Conservation (phyloP, 2,113 vertebrate genomes). For the Gallinago paraguaiae region DNA sequence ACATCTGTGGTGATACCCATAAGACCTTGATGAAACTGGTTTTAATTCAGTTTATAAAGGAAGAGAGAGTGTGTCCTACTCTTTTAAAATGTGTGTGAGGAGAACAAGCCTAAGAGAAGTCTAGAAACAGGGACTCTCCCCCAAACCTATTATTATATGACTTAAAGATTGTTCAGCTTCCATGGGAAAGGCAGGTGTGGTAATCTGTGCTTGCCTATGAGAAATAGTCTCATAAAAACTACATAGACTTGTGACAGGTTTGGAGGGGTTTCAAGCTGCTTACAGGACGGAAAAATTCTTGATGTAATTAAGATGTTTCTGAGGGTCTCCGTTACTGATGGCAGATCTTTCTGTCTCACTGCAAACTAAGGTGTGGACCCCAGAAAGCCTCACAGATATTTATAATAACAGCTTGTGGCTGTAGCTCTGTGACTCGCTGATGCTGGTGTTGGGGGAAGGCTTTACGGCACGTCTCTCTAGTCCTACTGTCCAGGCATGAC, state of each 20-base stretch:
- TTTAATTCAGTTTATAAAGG: not conserved
- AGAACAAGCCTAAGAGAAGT: not conserved
- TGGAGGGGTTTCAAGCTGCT: not conserved
- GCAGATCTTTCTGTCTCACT: not conserved
- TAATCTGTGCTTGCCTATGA: not conserved
- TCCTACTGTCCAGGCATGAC: not conserved
- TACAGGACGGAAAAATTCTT: not conserved
- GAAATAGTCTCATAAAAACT: not conserved
- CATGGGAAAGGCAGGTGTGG: not conserved
- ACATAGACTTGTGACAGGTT: rapidly evolving
- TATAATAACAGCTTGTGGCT: rapidly evolving
- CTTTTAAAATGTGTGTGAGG: not conserved
- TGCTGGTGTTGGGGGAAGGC: rapidly evolving
- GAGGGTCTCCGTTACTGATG: not conserved
- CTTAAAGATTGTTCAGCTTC: not conserved
- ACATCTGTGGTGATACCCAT: not conserved
- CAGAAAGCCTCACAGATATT: not conserved
- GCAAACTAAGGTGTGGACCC: not conserved
- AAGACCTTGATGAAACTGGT: not conserved
- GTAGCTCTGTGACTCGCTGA: not conserved
- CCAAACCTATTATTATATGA: not conserved
- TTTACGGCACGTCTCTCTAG: not conserved
- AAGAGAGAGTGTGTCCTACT: not conserved
- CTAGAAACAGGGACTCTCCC: not conserved
- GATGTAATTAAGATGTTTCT: not conserved